Base-by-base conservation (phyloP, 2,797 vertebrate genomes). In the Momotus momota region DNA sequence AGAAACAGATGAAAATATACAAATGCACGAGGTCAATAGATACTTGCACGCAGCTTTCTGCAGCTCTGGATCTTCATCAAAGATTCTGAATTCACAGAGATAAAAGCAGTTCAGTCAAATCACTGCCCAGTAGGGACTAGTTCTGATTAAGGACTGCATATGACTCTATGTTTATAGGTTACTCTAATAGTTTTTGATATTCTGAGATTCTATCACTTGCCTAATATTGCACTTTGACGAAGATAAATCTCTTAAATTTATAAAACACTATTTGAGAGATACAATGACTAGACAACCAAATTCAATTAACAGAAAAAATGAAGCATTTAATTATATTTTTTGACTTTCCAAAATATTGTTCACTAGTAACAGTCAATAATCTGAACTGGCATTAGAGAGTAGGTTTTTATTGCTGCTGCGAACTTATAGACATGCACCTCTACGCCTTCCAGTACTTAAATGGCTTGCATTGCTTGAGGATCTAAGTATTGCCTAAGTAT, bases 101-200 rank as follows among this genome's bases (percentile, higher is more conserved):
- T 79, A 91, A 94, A 94, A 93, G 40, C n/a, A 84, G 43, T 81
- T 95, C 80, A 81, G 17, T 86, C 66, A 94, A 84, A 80, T 86
- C 31, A 70, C 38, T 92, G 61, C 61, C 93, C 78, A 45, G 35
- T 64, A 21, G 64, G 66, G n/a, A 64, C 73, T 80, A 52, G 35
- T 90, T 88, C 81, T 95, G 70, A 90, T 91, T 79, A 75, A 81
- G 51, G 29, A 45, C 57, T 78, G n/a, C 26, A 22, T 67, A 61
- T 58, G 54, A 51, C 49, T 81, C 20, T 58, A 67, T 82, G 54
- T 93, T 83, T 90, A 69, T 91, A 88, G 29, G 10, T 84, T 80
- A n/a, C 52, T 70, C 48, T 90, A 86, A 93, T 91, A 0, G 0
- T 82, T 86, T 80, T 61, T 67, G 33, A 71, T 55, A 67, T 38